Percentiles rank a stretch among this genome's conserved stretches.
These are phyloP conservation scores for Lamprotornis superbus DNA, from an alignment of 2,113 vertebrate species.

Conservation along the genomic window DNA sequence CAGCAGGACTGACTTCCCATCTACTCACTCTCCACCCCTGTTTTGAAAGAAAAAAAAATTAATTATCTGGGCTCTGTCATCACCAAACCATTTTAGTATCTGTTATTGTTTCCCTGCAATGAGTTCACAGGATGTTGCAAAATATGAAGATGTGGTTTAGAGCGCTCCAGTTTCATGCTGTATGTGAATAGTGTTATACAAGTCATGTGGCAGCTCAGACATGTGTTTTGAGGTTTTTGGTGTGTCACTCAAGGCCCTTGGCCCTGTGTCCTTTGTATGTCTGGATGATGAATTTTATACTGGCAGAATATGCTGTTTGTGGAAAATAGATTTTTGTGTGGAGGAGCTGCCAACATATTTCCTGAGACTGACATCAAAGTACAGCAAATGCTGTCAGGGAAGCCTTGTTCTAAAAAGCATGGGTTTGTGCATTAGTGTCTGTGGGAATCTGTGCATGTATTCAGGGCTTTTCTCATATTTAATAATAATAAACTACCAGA, in stretches of 20 bases:
- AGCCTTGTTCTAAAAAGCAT: constrained; percentile 2
- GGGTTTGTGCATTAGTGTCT: not conserved
- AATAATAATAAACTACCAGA: not conserved
- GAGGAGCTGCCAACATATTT: constrained; percentile 56
- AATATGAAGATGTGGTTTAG: constrained; percentile 6
- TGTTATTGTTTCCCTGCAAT: not conserved
- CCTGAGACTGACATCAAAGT: constrained; percentile 59
- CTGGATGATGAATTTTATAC: constrained; percentile 47
- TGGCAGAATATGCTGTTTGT: constrained; percentile 47
- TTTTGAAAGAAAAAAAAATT: not conserved
- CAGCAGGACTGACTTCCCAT: not conserved
- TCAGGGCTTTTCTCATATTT: not conserved
- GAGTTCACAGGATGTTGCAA: constrained; percentile 31
- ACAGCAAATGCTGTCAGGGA: constrained; percentile 39
- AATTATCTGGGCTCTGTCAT: not conserved
- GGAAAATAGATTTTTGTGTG: constrained; percentile 40
- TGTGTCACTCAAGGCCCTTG: constrained; percentile 60
- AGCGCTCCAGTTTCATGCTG: not conserved
- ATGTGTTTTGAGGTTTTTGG: constrained; percentile 68
- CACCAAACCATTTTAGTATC: not conserved
- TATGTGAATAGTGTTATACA: constrained; percentile 11
- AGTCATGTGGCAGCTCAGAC: constrained; percentile 52
- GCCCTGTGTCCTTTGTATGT: constrained; percentile 65
- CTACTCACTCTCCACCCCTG: not conserved
- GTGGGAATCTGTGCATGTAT: not conserved